Conservation (phyloP, 2,888 invertebrate species). For the Trichopria drosophilae region DNA sequence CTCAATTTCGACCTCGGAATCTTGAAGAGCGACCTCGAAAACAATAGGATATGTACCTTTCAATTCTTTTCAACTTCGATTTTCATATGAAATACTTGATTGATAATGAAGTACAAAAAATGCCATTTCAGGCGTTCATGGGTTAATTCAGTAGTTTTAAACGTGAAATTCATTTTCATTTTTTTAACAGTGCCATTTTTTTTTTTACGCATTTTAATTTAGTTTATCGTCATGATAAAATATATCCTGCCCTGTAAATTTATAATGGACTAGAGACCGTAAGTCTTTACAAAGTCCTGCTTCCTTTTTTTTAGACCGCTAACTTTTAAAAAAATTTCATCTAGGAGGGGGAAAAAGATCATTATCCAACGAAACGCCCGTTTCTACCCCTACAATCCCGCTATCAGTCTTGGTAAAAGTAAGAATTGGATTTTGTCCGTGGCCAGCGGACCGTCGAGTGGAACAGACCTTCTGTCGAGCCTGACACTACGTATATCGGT, state of each 20-base stretch:
- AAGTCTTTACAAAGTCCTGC: constrained; percentile 44
- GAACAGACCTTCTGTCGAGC: no score
- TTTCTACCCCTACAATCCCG: constrained; percentile 27
- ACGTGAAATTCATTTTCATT: constrained; percentile 36
- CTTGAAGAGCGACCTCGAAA: no score
- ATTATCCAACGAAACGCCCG: constrained; percentile 7
- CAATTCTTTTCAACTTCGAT: no score
- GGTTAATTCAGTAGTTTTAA: constrained; percentile 27
- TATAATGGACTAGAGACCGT: constrained; percentile 52
- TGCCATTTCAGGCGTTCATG: no score
- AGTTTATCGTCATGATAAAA: constrained; percentile 43
- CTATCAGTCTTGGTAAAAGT: constrained; percentile 56
- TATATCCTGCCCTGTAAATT: constrained; percentile 35
- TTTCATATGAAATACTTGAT: no score
- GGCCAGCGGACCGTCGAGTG: no score
- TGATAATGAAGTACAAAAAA: no score
- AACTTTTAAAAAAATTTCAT: constrained; percentile 6
- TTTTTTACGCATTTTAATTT: constrained; percentile 37
- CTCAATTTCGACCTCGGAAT: no score
- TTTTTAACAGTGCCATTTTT: constrained; percentile 13
- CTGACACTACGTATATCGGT: no score
- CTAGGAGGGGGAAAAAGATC: constrained; percentile 17
- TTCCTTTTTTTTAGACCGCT: constrained; percentile 29
- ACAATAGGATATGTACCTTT: no score
- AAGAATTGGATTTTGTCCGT: constrained; percentile 37